Conservation (phyloP, 2,113 vertebrate genomes). For the Gasterosteus aculeatus region DNA sequence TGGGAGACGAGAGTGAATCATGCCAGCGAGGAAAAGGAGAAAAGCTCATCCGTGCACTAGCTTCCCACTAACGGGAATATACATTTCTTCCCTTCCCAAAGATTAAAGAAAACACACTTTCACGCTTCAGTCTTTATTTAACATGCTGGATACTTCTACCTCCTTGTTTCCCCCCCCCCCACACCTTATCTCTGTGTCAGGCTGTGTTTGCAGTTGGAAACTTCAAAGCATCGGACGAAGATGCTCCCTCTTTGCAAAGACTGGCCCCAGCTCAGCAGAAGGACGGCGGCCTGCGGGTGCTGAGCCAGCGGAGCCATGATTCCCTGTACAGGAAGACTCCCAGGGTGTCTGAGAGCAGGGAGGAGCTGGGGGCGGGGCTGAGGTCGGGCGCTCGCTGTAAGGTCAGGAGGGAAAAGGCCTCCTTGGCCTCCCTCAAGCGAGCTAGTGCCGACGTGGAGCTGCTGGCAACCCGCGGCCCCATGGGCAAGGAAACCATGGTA, state of each 20-base stretch:
- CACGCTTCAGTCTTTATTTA: constrained; percentile 34
- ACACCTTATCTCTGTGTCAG: constrained; percentile 67
- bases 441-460: constrained; percentile 95
- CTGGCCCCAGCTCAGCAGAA: constrained; percentile 72
- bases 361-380: constrained; percentile 87
- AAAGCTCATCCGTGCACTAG: constrained; percentile 39
- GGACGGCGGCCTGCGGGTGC: constrained; percentile 85
- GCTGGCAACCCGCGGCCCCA: constrained; percentile 92
- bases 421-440: constrained; percentile 91
- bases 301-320: constrained; percentile 92
- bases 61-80: constrained; percentile 34
- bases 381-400: constrained; percentile 78
- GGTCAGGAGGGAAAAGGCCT: constrained; percentile 89
- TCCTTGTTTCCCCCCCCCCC: constrained; percentile 7
- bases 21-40: constrained; percentile 37
- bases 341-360: constrained; percentile 89
- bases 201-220: constrained; percentile 93
- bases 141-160: constrained; percentile 17
- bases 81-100: constrained; percentile 12
- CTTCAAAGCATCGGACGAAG: constrained; percentile 87
- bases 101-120: constrained; percentile 52
- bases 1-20: constrained; percentile 36
- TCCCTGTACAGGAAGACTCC: constrained; percentile 94
- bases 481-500: constrained; percentile 98
- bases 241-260: constrained; percentile 18